Evolutionary conservation across 2,888 invertebrate species (phyloP).

Genomic region (Asteroscopus sphinx): DNA sequence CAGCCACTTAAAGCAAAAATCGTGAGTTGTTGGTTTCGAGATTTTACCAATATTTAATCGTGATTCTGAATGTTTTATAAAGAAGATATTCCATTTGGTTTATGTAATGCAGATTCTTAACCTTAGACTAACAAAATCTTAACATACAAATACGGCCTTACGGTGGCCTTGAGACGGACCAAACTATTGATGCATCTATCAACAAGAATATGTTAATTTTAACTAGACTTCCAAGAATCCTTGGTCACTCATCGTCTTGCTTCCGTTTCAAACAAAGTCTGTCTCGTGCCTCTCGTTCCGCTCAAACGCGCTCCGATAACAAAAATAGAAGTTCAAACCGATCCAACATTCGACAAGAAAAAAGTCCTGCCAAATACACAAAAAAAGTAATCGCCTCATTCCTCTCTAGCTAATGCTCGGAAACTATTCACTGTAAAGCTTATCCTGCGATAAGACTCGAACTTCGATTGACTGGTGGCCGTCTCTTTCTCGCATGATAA

Average conservation of each 20-base stretch:
- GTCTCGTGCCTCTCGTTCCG: conserved; percentile 67
- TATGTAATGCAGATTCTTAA: conserved; percentile 14
- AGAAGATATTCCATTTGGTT: conserved; percentile 15
- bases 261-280: conserved; percentile 70
- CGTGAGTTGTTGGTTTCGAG: conserved; percentile 40
- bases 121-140: conserved; percentile 11
- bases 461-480: conserved; percentile 68
- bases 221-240: conserved; percentile 70
- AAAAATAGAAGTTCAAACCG: conserved; percentile 81
- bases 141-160: conserved; percentile 14
- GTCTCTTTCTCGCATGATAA: conserved; percentile 74
- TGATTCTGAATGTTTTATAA: conserved; percentile 27
- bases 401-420: conserved; percentile 82
- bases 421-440: conserved; percentile 86
- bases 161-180: conserved; percentile 63
- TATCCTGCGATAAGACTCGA: conserved; percentile 86
- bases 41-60: conserved; percentile 35
- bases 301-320: conserved; percentile 69
- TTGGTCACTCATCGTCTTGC: conserved; percentile 65
- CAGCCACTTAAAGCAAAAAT: conserved; percentile 58
- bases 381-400: conserved; percentile 83
- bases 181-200: conserved; percentile 56
- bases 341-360: conserved; percentile 75
- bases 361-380: conserved; percentile 85
- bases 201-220: conserved; percentile 64